These are phyloP conservation scores for Argyra leucocephala DNA, from an alignment of 2,888 invertebrate species.

Conservation along the genomic window DNA sequence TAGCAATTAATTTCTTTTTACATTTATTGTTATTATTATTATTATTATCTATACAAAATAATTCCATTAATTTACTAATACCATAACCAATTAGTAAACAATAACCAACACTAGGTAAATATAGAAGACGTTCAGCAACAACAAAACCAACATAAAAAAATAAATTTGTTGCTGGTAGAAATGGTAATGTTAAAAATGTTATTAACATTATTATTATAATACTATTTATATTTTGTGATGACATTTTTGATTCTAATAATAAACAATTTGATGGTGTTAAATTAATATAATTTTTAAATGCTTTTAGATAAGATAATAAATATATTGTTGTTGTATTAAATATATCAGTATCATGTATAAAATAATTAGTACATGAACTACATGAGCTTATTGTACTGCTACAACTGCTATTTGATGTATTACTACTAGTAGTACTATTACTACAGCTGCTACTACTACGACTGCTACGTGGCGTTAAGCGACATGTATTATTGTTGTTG, in stretches of 20 bases:
- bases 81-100: constrained; percentile 79
- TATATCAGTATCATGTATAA: neutral
- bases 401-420: constrained; percentile 43
- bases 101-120: constrained; percentile 91
- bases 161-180: constrained; percentile 90
- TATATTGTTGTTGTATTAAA: neutral
- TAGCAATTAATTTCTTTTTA: constrained; percentile 31
- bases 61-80: constrained; percentile 45
- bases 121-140: constrained; percentile 89
- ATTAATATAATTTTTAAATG: neutral
- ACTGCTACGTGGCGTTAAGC: constrained; percentile 32
- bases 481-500: neutral
- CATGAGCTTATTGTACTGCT: constrained; percentile 26
- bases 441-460: constrained; percentile 41
- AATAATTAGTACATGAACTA: constrained; percentile 32
- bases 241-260: neutral
- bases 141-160: constrained; percentile 98
- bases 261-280: neutral
- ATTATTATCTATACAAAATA: constrained; percentile 35
- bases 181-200: constrained; percentile 78
- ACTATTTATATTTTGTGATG: constrained; percentile 3
- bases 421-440: constrained; percentile 43
- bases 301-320: neutral
- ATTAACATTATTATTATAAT: constrained; percentile 51
- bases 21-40: too few relatives aligned